phyloP scores from a whole-genome alignment of 2,888 invertebrate species.

The Agriopis marginaria region DNA sequence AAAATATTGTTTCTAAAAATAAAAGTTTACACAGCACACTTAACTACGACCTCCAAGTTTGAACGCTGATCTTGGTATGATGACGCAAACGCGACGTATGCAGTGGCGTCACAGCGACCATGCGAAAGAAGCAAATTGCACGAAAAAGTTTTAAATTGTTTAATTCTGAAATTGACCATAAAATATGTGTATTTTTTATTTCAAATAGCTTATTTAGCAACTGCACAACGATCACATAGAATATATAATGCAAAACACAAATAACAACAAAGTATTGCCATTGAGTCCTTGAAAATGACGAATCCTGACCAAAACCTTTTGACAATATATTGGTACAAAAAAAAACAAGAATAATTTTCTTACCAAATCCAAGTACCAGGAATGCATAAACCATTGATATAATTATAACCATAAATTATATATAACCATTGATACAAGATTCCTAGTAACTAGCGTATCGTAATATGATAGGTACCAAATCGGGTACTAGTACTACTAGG shows the following conservation, averaged over 20 bases:
- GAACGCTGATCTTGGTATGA: constrained; percentile 76
- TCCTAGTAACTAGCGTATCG: no score
- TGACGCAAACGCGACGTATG: constrained; percentile 78
- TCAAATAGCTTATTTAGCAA: not conserved
- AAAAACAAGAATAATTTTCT: no score
- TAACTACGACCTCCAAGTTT: constrained; percentile 76
- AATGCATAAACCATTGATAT: no score
- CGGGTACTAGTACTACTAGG: no score
- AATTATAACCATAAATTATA: no score
- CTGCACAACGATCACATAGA: constrained; percentile 44
- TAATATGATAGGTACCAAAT: no score
- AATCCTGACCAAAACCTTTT: not conserved
- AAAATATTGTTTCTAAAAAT: constrained; percentile 61
- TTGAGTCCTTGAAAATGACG: not conserved
- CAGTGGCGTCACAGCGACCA: constrained; percentile 74
- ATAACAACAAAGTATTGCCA: not conserved
- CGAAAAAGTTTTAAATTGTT: constrained; percentile 51
- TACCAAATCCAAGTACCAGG: no score
- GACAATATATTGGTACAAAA: no score
- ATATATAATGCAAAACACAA: not conserved
- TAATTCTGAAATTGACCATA: not conserved
- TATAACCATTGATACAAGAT: no score
- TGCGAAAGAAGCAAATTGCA: constrained; percentile 57
- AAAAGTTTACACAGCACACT: constrained; percentile 64
- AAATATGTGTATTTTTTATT: not conserved